phyloP scores from a whole-genome alignment of 2,113 vertebrate species.

The Irena cyanogastra region DNA sequence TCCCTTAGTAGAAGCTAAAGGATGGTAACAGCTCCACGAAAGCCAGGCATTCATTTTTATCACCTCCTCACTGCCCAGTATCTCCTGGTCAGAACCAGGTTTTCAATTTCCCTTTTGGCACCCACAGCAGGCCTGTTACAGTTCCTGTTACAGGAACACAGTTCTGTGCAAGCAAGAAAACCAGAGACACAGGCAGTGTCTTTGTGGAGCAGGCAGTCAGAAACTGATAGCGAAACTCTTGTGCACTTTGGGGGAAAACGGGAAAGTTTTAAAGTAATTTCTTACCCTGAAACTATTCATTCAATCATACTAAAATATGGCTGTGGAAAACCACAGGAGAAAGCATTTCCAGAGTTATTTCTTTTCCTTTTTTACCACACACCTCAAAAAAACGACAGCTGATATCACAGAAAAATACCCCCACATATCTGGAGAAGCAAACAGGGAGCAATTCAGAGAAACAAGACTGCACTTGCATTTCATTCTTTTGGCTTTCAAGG shows the following conservation, averaged over 20 bases:
- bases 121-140: neutral
- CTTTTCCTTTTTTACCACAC: neutral
- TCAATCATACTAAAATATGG: neutral
- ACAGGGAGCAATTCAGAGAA: neutral
- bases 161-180: neutral
- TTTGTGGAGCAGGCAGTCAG: neutral
- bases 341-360: neutral
- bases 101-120: constrained; percentile 14
- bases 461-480: neutral
- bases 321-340: neutral
- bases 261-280: neutral
- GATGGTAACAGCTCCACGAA: neutral
- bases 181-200: neutral
- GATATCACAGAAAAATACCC: neutral
- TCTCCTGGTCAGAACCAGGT: neutral
- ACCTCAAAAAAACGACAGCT: neutral
- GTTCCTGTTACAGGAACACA: neutral
- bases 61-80: neutral
- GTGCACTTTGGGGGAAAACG: neutral
- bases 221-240: neutral
- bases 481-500: neutral
- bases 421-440: neutral
- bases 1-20: neutral
- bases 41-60: neutral
- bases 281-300: neutral